Conservation (phyloP, 2,888 invertebrate genomes). For the Torymus aiolomorphi region DNA sequence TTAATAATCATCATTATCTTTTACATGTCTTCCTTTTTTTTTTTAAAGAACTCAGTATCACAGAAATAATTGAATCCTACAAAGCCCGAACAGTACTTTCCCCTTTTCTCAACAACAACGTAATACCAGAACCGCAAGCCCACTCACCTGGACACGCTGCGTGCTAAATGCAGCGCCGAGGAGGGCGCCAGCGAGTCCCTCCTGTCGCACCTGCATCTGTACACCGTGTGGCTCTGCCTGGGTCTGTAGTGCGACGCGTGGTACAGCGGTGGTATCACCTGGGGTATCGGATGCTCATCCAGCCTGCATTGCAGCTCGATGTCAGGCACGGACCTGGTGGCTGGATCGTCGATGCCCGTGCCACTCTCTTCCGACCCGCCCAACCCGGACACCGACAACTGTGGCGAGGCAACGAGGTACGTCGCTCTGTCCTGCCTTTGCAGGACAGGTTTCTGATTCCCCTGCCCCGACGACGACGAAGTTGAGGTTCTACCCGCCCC, state of each 20-base stretch:
- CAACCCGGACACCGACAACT: conserved; percentile 82
- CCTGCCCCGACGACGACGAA: conserved; percentile 59
- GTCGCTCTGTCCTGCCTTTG: conserved; percentile 92
- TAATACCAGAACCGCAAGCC: not conserved
- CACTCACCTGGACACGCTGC: conserved; percentile 83
- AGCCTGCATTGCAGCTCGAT: conserved; percentile 87
- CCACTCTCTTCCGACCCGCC: conserved; percentile 88
- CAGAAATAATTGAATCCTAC: too few species aligned
- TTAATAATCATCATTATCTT: too few species aligned
- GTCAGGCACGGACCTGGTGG: conserved; percentile 87
- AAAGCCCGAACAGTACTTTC: too few species aligned
- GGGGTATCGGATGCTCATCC: conserved; percentile 73
- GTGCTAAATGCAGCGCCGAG: conserved; percentile 85
- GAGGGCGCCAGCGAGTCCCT: conserved; percentile 89
- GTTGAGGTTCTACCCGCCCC: not conserved
- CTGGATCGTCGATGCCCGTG: conserved; percentile 80
- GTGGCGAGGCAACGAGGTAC: conserved; percentile 82
- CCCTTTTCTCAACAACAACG: not conserved
- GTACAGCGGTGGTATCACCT: conserved; percentile 57
- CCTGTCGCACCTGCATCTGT: conserved; percentile 83
- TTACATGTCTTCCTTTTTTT: too few species aligned
- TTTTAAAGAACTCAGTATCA: too few species aligned
- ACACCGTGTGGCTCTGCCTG: conserved; percentile 61
- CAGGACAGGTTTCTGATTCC: conserved; percentile 85
- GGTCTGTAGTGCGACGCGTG: conserved; percentile 60